Percentiles rank a stretch among this genome's conserved stretches.
Evolutionary conservation across 2,888 invertebrate genomes (phyloP).

Genomic region (Sericinus montela): DNA sequence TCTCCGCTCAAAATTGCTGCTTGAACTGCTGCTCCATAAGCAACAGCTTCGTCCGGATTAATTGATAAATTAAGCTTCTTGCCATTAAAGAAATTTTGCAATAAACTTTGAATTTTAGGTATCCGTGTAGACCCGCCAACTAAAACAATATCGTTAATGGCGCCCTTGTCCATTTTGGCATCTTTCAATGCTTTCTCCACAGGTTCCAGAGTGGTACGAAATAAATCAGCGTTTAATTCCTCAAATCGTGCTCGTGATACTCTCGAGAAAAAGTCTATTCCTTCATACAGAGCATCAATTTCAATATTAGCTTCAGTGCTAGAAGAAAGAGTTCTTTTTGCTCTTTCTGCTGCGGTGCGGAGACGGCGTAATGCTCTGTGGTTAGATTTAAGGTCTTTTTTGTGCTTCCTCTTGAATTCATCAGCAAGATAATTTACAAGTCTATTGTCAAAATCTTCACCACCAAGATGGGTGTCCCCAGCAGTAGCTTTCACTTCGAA

Average conservation of each 20-base stretch:
- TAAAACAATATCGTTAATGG: conserved; percentile 87
- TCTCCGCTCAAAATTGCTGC: conserved; percentile 85
- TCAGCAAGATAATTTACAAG: conserved; percentile 83
- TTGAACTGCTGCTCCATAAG: conserved; percentile 87
- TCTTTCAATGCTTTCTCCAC: conserved; percentile 88
- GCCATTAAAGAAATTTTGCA: conserved; percentile 86
- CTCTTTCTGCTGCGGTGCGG: conserved; percentile 86
- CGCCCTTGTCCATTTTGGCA: conserved; percentile 86
- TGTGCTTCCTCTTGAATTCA: conserved; percentile 85
- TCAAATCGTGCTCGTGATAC: conserved; percentile 87
- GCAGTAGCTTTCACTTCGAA: conserved; percentile 92
- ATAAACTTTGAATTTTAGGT: conserved; percentile 86
- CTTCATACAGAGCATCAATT: conserved; percentile 86
- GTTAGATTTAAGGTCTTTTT: conserved; percentile 82
- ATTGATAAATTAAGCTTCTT: conserved; percentile 85
- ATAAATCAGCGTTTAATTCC: conserved; percentile 85
- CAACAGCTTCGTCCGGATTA: conserved; percentile 90
- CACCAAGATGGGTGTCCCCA: conserved; percentile 92
- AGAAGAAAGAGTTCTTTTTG: conserved; percentile 87
- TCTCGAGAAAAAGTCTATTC: conserved; percentile 83
- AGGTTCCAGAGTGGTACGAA: conserved; percentile 84
- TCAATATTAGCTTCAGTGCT: conserved; percentile 87
- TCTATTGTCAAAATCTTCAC: conserved; percentile 83
- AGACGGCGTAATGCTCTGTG: conserved; percentile 83
- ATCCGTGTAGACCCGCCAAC: conserved; percentile 91